Conservation (phyloP, 2,113 vertebrate genomes). For the Hiodon tergisus region DNA sequence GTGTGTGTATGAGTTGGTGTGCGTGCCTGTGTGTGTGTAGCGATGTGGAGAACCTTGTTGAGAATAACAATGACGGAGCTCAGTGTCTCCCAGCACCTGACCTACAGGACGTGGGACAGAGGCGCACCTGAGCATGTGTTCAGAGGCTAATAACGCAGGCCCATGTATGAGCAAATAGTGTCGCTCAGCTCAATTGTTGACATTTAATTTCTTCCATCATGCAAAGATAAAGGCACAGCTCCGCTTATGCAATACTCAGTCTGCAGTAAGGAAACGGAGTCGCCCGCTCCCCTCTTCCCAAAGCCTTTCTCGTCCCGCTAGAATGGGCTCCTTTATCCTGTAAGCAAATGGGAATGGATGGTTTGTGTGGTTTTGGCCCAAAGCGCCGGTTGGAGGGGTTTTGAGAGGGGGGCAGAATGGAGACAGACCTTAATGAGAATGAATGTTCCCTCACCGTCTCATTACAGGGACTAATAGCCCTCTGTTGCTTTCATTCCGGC, state of each 20-base stretch:
- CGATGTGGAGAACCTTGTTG: too few species aligned
- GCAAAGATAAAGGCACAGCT: neutral
- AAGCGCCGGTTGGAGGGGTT: neutral
- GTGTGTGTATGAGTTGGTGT: too few species aligned
- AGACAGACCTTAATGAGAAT: conserved; percentile 9
- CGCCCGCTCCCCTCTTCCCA: neutral
- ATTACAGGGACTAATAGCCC: conserved; percentile 4
- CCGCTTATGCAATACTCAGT: neutral
- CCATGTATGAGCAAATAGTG: neutral
- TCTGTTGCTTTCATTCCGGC: neutral
- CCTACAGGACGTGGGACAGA: too few species aligned
- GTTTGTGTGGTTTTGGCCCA: conserved; percentile 8
- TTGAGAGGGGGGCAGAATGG: conserved; percentile 8
- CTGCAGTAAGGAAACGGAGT: neutral
- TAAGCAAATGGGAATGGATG: neutral
- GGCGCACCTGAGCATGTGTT: too few species aligned
- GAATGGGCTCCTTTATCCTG: too few species aligned
- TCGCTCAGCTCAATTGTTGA: neutral
- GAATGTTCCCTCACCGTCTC: conserved; percentile 5
- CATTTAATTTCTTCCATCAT: neutral
- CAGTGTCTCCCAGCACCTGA: too few species aligned
- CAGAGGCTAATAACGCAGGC: too few species aligned
- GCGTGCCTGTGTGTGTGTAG: too few species aligned
- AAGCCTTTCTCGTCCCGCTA: neutral
- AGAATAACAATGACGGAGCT: too few species aligned